These are phyloP conservation scores for Asbolus verrucosus DNA, from an alignment of 1,140 invertebrate genomes.

Conservation along the genomic window DNA sequence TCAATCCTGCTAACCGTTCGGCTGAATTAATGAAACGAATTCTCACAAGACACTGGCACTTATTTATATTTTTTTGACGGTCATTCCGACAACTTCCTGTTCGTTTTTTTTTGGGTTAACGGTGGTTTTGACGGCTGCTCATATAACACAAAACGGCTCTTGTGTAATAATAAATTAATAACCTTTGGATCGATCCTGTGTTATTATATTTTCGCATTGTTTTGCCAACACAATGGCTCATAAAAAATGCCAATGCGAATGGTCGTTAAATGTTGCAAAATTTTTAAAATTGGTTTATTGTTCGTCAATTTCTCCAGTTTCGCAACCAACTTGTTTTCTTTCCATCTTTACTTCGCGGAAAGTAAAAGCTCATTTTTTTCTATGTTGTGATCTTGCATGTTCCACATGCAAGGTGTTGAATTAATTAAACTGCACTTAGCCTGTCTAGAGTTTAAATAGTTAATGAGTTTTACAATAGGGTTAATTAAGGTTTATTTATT, in stretches of 20 bases:
- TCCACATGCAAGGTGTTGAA: neutral
- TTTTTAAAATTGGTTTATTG: neutral
- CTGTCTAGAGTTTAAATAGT: neutral
- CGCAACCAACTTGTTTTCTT: conserved; percentile 1
- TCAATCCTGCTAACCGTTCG: conserved; percentile 13
- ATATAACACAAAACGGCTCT: neutral
- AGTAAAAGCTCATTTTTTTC: conserved; percentile 5
- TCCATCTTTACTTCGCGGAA: conserved; percentile 2
- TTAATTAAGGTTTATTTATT: conserved; percentile 37
- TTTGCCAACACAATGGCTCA: conserved; percentile 6
- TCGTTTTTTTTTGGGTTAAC: conserved; percentile 13
- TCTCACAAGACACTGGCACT: conserved; percentile 25
- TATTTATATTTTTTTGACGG: conserved; percentile 38
- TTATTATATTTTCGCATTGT: conserved; percentile 28
- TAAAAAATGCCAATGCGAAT: conserved; percentile 1
- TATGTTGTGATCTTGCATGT: neutral
- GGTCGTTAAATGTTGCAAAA: neutral
- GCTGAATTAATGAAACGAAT: conserved; percentile 30
- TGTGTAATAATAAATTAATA: neutral
- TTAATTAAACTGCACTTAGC: conserved; percentile 15
- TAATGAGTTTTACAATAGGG: conserved; percentile 21
- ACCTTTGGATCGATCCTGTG: too few relatives aligned
- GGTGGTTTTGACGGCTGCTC: conserved; percentile 6
- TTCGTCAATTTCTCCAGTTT: conserved; percentile 18
- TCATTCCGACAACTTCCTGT: conserved; percentile 19